phyloP scores from a whole-genome alignment of 2,888 invertebrate species.

The Caenorhabditis doughertyi region DNA sequence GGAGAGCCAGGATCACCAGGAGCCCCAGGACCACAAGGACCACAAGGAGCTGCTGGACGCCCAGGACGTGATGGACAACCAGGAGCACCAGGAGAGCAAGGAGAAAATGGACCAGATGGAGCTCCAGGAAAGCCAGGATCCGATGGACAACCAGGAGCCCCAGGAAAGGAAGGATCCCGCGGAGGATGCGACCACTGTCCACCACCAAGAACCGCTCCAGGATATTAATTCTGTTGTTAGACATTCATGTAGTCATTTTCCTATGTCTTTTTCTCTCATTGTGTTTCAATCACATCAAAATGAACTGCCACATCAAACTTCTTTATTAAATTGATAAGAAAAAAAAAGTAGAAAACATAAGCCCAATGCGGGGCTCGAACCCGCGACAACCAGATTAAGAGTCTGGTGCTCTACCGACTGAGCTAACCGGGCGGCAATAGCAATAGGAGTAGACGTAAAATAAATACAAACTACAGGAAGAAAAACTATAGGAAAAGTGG shows the following conservation, averaged over 20 bases:
- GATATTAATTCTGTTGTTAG: constrained; percentile 65
- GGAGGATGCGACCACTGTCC: constrained; percentile 70
- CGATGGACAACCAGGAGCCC: constrained; percentile 70
- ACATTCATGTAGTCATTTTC: not conserved
- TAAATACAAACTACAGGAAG: not conserved
- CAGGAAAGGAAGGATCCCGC: constrained; percentile 68
- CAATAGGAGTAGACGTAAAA: not conserved
- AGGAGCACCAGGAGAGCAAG: constrained; percentile 72
- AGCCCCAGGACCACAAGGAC: constrained; percentile 66
- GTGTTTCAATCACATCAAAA: constrained; percentile 28
- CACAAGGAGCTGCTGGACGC: constrained; percentile 69
- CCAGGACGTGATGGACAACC: constrained; percentile 74
- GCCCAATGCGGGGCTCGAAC: constrained; percentile 82
- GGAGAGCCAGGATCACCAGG: constrained; percentile 71
- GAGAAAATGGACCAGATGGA: constrained; percentile 72
- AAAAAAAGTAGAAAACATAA: constrained; percentile 52
- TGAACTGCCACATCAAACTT: constrained; percentile 35
- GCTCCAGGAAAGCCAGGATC: constrained; percentile 70
- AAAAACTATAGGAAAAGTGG: not conserved
- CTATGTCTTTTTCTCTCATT: constrained; percentile 14
- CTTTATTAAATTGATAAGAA: not conserved
- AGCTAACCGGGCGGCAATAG: constrained; percentile 78
- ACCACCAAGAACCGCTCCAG: constrained; percentile 74
- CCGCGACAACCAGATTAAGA: constrained; percentile 82
- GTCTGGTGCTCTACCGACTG: constrained; percentile 82